Conservation (phyloP, 1,140 invertebrate genomes). For the Pomacea maculata region DNA sequence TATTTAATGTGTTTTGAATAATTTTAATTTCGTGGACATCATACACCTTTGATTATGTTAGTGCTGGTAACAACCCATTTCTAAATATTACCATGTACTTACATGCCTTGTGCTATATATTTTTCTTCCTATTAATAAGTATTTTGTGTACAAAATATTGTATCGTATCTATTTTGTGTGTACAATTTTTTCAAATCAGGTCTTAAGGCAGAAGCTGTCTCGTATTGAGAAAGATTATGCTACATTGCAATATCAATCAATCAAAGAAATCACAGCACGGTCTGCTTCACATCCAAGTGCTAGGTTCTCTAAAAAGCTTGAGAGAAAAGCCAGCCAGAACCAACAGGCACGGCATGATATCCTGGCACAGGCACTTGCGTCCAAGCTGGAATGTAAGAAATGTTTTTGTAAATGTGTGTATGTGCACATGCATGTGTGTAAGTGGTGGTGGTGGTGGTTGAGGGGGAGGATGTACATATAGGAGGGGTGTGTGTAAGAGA, state of each 20-base stretch:
- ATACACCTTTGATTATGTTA: neutral
- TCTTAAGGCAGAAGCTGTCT: slow-evolving; percentile 12
- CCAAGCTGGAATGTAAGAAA: slow-evolving; percentile 13
- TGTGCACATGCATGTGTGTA: neutral
- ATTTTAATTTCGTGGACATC: neutral
- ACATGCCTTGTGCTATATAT: neutral
- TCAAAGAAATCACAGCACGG: slow-evolving; percentile 2
- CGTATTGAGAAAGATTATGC: slow-evolving; percentile 14
- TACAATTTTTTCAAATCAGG: neutral
- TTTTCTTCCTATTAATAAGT: neutral
- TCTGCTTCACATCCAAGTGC: slow-evolving; percentile 4
- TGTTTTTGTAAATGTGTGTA: neutral
- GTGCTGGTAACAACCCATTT: neutral
- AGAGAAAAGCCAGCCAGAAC: slow-evolving; percentile 14
- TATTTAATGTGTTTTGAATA: neutral
- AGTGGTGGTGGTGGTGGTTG: neutral
- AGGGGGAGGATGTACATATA: neutral
- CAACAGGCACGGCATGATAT: slow-evolving; percentile 13
- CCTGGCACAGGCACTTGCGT: slow-evolving; percentile 5
- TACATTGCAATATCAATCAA: slow-evolving; percentile 7
- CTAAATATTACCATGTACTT: neutral
- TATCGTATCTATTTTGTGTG: neutral
- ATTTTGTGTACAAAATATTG: neutral
- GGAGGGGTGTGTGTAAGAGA: neutral
- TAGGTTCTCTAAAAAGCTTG: slow-evolving; percentile 7